Evolutionary conservation across 92 coral and sea anemone genomes (phyloP).

Genomic region (Parazoanthus atlanticus): DNA sequence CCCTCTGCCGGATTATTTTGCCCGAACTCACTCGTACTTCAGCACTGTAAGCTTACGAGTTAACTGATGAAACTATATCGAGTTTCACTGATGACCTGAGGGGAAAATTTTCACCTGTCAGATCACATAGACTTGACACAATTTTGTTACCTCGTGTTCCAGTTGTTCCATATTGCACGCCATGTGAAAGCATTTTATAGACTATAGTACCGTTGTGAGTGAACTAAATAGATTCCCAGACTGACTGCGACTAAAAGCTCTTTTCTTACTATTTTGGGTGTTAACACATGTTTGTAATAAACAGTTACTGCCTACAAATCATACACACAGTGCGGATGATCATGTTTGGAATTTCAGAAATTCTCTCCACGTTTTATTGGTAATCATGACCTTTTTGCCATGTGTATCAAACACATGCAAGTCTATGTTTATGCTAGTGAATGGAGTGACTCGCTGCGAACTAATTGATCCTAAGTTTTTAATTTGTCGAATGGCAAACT

Average conservation of each 20-base stretch:
- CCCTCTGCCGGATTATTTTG: background rate
- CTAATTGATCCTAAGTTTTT: background rate
- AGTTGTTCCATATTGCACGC: too few species aligned
- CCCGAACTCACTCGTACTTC: background rate
- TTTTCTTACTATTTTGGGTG: background rate
- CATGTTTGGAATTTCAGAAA: background rate
- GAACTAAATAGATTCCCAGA: background rate
- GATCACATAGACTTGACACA: background rate
- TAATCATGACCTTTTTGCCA: background rate
- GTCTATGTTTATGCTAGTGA: background rate
- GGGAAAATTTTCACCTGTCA: conserved; percentile 11
- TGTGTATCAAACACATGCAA: too few species aligned
- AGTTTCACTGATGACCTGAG: conserved; percentile 30
- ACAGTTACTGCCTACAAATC: background rate
- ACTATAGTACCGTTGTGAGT: background rate
- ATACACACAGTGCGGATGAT: background rate
- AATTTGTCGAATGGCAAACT: background rate
- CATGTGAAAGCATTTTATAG: background rate
- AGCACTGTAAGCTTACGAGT: background rate
- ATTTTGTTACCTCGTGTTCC: background rate
- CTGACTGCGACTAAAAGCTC: background rate
- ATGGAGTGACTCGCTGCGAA: background rate
- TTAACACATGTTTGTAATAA: background rate
- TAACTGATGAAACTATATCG: background rate
- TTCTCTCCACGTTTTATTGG: background rate